Conservation (phyloP, 2,113 vertebrate genomes). For the Vidua chalybeata region DNA sequence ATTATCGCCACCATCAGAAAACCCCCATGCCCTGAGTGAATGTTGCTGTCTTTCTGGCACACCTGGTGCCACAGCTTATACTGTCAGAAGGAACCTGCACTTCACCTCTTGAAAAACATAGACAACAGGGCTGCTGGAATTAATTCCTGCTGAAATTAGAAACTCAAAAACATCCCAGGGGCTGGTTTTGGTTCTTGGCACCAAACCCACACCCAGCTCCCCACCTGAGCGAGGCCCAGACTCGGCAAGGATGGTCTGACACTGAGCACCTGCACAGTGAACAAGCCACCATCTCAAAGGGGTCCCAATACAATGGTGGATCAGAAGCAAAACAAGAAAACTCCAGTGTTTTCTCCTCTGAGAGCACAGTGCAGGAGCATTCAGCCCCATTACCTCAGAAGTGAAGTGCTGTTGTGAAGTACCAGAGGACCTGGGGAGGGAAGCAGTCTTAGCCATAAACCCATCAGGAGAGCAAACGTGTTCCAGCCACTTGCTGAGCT, state of each 20-base stretch:
- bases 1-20: background rate
- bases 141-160: background rate
- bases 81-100: background rate
- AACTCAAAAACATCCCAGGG: background rate
- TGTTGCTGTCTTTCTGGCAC: accelerated
- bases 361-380: background rate
- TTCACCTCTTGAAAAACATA: background rate
- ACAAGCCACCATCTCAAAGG: background rate
- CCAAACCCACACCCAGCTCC: background rate
- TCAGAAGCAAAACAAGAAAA: background rate
- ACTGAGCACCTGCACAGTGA: background rate
- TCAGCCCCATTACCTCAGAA: background rate
- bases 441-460: background rate
- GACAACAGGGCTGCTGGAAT: background rate
- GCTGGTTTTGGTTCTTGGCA: background rate
- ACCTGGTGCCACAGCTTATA: background rate
- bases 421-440: background rate
- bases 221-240: background rate
- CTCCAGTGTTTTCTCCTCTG: background rate
- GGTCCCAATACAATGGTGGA: accelerated
- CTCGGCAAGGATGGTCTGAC: background rate
- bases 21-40: background rate
- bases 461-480: background rate
- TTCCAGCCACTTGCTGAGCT: background rate
- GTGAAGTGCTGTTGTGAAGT: background rate